Conservation (phyloP, 2,113 vertebrate genomes). For the Tylochromis polylepis region DNA sequence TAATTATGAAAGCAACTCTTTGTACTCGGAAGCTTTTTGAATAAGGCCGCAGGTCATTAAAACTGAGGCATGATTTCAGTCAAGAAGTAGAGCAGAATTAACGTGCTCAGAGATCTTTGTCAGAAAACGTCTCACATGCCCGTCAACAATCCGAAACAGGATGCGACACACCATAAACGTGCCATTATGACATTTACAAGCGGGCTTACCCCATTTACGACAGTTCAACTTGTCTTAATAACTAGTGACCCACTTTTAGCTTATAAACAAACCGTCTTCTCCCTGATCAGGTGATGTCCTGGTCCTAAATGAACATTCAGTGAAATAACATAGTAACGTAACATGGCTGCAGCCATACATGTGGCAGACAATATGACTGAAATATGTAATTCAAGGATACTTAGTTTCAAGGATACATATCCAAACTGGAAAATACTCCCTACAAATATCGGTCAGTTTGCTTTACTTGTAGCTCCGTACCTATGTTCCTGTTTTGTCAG, state of each 20-base stretch:
- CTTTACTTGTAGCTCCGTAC: neutral
- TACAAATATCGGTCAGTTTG: neutral
- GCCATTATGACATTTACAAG: neutral
- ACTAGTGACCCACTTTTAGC: conserved; percentile 14
- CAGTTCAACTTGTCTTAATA: neutral
- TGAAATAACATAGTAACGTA: neutral
- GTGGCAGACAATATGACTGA: neutral
- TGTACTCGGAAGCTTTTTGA: neutral
- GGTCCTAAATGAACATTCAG: neutral
- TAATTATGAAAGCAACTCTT: neutral
- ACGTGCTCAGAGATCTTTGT: neutral
- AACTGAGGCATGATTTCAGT: neutral
- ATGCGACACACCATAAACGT: neutral
- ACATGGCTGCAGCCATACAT: neutral
- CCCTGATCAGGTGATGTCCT: neutral
- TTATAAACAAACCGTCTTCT: neutral
- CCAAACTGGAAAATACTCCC: neutral
- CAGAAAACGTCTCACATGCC: neutral
- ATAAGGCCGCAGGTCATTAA: neutral
- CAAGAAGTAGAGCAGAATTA: neutral
- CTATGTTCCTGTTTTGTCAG: neutral
- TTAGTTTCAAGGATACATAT: neutral
- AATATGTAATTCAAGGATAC: neutral
- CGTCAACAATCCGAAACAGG: neutral
- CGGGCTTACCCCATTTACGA: neutral